Evolutionary conservation across 2,888 invertebrate species (phyloP).

Genomic region (Hofmannophila pseudospretella): DNA sequence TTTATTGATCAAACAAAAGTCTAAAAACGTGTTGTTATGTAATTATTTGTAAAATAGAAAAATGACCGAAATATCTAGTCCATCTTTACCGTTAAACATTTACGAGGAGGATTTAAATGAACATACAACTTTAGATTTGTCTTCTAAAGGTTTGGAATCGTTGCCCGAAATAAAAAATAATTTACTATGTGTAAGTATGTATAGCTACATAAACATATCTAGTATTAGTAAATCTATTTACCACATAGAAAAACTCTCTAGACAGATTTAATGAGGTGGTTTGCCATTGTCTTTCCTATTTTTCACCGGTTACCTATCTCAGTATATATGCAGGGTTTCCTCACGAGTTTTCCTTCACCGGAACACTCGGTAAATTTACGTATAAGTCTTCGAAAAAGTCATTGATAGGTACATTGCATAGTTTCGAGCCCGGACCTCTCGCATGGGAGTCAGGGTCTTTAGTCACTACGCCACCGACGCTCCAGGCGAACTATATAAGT

Average conservation of each 20-base stretch:
- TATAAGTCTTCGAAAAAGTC: too few relatives aligned
- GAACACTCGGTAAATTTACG: too few relatives aligned
- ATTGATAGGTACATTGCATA: too few relatives aligned
- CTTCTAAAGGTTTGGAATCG: conserved; percentile 33
- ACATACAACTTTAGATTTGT: conserved; percentile 45
- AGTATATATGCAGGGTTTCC: too few relatives aligned
- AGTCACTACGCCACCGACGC: background rate
- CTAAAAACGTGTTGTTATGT: background rate
- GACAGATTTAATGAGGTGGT: too few relatives aligned
- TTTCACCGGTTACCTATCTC: too few relatives aligned
- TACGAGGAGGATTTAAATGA: conserved; percentile 51
- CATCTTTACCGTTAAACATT: conserved; percentile 27
- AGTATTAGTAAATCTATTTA: background rate
- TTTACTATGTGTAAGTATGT: conserved; percentile 43
- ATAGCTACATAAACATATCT: too few relatives aligned
- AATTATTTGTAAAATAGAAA: conserved; percentile 1
- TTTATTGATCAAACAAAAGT: background rate
- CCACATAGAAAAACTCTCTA: too few relatives aligned
- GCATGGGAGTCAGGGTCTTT: too few relatives aligned
- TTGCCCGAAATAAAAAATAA: conserved; percentile 42
- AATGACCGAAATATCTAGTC: conserved; percentile 38
- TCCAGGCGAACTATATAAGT: background rate
- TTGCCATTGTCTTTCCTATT: background rate
- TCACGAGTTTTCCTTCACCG: too few relatives aligned
- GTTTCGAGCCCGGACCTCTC: background rate